Base-by-base conservation (phyloP, 1,140 invertebrate species). In the Asobara japonica region DNA sequence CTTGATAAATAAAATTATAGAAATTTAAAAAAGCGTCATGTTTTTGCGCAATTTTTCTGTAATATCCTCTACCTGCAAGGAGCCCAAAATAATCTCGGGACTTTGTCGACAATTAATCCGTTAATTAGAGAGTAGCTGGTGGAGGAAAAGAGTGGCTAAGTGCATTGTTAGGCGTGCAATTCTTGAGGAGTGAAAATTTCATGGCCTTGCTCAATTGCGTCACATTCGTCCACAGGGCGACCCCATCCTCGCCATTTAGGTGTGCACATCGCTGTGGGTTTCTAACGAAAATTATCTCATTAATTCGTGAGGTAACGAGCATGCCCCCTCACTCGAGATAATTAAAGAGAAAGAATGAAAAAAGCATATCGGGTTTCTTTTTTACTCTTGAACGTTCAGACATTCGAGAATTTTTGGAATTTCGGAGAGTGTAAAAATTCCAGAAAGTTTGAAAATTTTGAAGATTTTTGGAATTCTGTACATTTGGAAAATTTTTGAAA, bases 271-370 rank as follows among this genome's bases (percentile, higher is more conserved):
- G 22, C 51, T 56, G 30, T 31, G 20, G 33, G 31, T 65, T 65
- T 65, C 16, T 65, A 65, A 65, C 31, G n/a, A 48, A 48, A 69
- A 56, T 69, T 69, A 69, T 69, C 66, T 56, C 45, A 69, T 69
- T 69, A 69, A 67, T 69, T 60, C 27, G 48, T 62, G 11, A 31
- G 29, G 60, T 62, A 62, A 62, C 60, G 60, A 62, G 60, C 13
- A 56, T 56, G 51, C 20, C 51, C 51, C 25, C 51, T n/a, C n/a
- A n/a, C n/a, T 56, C 18, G 22, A 56, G 51, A 56, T 56, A 56
- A 56, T 56, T 22, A 56, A 25, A 56, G 20, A 2, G 0, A n/a
- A n/a, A n/a, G n/a, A n/a, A n/a, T n/a, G n/a, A n/a, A n/a, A n/a
- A n/a, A n/a, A n/a, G n/a, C n/a, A n/a, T n/a, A n/a, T n/a, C n/a